Evolutionary conservation across 1,140 invertebrate species (phyloP), one percentile per base, ranked within the genome.

Genomic region (Helicoverpa armigera): DNA sequence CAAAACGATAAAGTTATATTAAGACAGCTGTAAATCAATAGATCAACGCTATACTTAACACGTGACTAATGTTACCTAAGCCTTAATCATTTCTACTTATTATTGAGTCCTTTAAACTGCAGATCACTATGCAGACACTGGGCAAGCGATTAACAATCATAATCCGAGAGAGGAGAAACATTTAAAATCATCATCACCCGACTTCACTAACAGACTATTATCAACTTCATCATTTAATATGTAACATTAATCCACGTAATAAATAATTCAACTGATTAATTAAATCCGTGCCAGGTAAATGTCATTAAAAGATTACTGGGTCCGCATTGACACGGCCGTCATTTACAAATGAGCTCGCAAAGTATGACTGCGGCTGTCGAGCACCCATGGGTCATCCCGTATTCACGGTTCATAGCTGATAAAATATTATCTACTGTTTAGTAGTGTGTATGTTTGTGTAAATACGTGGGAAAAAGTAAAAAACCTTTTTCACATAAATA

Each of bases 321-420:
- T 18, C 11, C 43, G 43, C 50, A 69, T 69, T 69, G 65, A 69
- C 65, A 69, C 43, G 12, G 65, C 10, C 65, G 43, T 69, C 65
- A 69, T 69, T 72, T 72, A 72, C 51, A 72, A 72, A 72, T 72
- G 50, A 48, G 29, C 31, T 72, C 48, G 12, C n/a, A 14, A 43
- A 43, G 35, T 43, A 43, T 43, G 35, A 5, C 35, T 72, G 14
- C 2, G 50, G 50, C 13, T 72, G 69, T 54, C 35, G 65, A 69
- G 65, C 31, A 72, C 69, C 50, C 69, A 31, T 53, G 69, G 69
- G 79, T 80, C 79, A 63, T 80, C 70, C 50, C 50, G 13, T 72
- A 72, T 80, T 70, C 53, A 80, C 54, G 70, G n/a, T 69, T 69
- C 43, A 69, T 16, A 12, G 43, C 43, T 69, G 43, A 23, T 69